These are phyloP conservation scores for Parnassius smintheus DNA, from an alignment of 2,888 invertebrate genomes.

Conservation along the genomic window DNA sequence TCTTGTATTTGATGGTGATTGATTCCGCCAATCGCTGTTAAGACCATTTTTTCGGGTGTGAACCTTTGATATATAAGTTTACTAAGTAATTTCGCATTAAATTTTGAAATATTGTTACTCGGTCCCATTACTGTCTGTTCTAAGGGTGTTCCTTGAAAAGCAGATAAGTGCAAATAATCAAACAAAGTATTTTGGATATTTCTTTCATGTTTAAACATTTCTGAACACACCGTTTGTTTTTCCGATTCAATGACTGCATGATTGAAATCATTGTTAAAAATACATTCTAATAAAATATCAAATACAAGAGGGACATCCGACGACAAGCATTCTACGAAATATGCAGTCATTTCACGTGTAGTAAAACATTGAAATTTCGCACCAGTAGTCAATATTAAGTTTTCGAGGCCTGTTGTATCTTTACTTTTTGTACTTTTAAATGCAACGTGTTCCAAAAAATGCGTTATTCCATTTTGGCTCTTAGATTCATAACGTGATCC, in stretches of 20 bases:
- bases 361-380: slow-evolving; percentile 98
- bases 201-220: slow-evolving; percentile 60
- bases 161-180: slow-evolving; percentile 68
- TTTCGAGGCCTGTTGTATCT: slow-evolving; percentile 90
- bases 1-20: slow-evolving; percentile 90
- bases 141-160: slow-evolving; percentile 71
- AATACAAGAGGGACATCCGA: slow-evolving; percentile 92
- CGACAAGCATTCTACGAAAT: slow-evolving; percentile 95
- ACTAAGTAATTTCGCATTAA: slow-evolving; percentile 84
- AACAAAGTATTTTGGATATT: slow-evolving; percentile 47
- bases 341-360: slow-evolving; percentile 96
- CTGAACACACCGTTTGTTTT: slow-evolving; percentile 52
- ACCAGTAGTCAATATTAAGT: slow-evolving; percentile 96
- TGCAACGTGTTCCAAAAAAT: slow-evolving; percentile 68
- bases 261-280: slow-evolving; percentile 87
- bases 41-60: slow-evolving; percentile 92
- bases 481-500: slow-evolving; percentile 59
- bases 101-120: slow-evolving; percentile 83
- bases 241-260: slow-evolving; percentile 53
- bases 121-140: slow-evolving; percentile 80
- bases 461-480: slow-evolving; percentile 58
- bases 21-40: slow-evolving; percentile 96
- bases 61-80: slow-evolving; percentile 92
- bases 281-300: slow-evolving; percentile 96
- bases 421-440: slow-evolving; percentile 85